phyloP scores from a whole-genome alignment of 2,113 vertebrate genomes.

The Vulpes lagopus region DNA sequence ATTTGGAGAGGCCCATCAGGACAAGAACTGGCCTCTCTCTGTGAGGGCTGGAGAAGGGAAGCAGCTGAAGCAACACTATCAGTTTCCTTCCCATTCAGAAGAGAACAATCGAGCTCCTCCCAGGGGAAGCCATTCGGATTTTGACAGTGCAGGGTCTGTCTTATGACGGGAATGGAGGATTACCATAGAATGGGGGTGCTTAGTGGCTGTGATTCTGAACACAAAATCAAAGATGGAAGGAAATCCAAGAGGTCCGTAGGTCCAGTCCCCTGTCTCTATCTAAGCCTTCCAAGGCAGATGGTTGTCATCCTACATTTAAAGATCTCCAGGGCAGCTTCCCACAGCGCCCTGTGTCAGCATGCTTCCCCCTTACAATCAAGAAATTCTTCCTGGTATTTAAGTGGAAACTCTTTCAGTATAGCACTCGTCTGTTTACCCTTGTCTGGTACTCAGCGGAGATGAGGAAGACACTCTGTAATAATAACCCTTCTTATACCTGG shows the following conservation, averaged over 20 bases:
- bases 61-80: slow-evolving; percentile 82
- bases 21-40: slow-evolving; percentile 65
- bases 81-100: slow-evolving; percentile 75
- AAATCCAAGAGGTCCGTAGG: slow-evolving; percentile 75
- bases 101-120: slow-evolving; percentile 73
- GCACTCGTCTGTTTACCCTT: background rate
- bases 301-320: slow-evolving; percentile 73
- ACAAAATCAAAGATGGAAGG: slow-evolving; percentile 70
- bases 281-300: slow-evolving; percentile 79
- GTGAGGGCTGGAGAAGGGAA: slow-evolving; percentile 72
- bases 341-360: background rate
- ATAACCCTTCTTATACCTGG: slow-evolving; percentile 2
- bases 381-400: slow-evolving; percentile 60
- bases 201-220: slow-evolving; percentile 27
- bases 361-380: slow-evolving; percentile 57
- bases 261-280: slow-evolving; percentile 65
- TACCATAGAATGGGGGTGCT: slow-evolving; percentile 24
- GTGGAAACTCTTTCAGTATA: background rate
- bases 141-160: slow-evolving; percentile 80
- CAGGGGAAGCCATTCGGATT: slow-evolving; percentile 59
- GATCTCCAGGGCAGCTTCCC: slow-evolving; percentile 73
- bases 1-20: slow-evolving; percentile 55
- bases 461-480: background rate
- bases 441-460: slow-evolving; percentile 24
- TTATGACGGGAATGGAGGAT: slow-evolving; percentile 69